Evolutionary conservation across 2,888 invertebrate genomes (phyloP).

Genomic region (Euplexia lucipara): DNA sequence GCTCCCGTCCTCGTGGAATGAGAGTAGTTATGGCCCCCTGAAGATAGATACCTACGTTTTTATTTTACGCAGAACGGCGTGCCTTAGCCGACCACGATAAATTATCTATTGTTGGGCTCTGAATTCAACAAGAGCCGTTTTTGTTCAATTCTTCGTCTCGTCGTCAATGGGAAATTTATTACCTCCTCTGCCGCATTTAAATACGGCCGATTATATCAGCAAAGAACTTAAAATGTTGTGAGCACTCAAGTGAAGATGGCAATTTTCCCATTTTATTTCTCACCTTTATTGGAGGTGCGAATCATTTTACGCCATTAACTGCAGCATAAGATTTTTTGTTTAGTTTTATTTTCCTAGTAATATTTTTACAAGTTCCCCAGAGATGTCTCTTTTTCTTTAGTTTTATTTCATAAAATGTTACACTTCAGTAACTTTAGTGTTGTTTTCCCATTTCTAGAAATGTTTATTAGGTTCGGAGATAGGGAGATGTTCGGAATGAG

Average conservation of each 20-base stretch:
- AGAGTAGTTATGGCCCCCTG: slow-evolving; percentile 63
- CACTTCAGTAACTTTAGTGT: slow-evolving; percentile 38
- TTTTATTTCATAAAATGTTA: slow-evolving; percentile 44
- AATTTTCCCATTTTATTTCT: slow-evolving; percentile 79
- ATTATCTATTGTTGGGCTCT: slow-evolving; percentile 88
- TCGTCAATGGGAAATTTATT: slow-evolving; percentile 90
- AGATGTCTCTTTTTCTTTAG: slow-evolving; percentile 8
- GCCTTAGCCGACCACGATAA: slow-evolving; percentile 86
- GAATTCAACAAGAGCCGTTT: slow-evolving; percentile 88
- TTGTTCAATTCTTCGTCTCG: slow-evolving; percentile 90
- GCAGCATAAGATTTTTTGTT: slow-evolving; percentile 28
- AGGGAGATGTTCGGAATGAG: slow-evolving; percentile 47
- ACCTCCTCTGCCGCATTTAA: slow-evolving; percentile 86
- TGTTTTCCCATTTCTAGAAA: slow-evolving; percentile 51
- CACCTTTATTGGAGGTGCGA: slow-evolving; percentile 68
- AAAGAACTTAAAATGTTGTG: slow-evolving; percentile 81
- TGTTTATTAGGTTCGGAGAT: slow-evolving; percentile 51
- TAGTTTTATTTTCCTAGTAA: slow-evolving; percentile 9
- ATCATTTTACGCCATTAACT: slow-evolving; percentile 70
- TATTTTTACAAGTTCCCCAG: slow-evolving; percentile 11
- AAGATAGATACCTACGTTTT: slow-evolving; percentile 76
- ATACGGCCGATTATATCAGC: slow-evolving; percentile 87
- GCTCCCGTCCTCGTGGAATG: slow-evolving; percentile 54
- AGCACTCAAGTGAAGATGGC: slow-evolving; percentile 79
- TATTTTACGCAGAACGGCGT: slow-evolving; percentile 77